phyloP scores from a whole-genome alignment of 2,797 vertebrate species.

The Clarias pachynema region DNA sequence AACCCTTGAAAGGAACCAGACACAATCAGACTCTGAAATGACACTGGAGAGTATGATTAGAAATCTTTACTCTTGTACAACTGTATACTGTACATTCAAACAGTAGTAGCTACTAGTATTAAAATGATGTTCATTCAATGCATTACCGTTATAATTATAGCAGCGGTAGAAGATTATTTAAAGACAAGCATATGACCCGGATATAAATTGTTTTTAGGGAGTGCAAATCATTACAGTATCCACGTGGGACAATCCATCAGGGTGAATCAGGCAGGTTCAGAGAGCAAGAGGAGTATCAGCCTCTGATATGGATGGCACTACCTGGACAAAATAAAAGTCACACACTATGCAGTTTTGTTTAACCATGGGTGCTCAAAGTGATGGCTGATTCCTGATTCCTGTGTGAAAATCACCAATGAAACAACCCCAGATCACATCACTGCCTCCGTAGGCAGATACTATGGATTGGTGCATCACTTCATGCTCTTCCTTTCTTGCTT shows the following conservation, averaged over 20 bases:
- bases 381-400: no score
- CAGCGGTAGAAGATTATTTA: neutral
- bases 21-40: neutral
- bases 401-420: no score
- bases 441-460: no score
- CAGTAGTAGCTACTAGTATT: neutral
- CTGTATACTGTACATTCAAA: neutral
- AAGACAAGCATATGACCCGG: neutral
- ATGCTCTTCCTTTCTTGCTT: no score
- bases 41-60: neutral
- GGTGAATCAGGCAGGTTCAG: neutral
- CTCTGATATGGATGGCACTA: neutral
- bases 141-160: neutral
- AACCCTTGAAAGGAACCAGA: neutral
- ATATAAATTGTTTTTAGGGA: neutral
- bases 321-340: no score
- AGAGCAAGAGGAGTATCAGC: neutral
- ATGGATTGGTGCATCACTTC: no score
- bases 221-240: neutral
- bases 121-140: neutral
- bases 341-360: no score
- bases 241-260: neutral
- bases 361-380: no score
- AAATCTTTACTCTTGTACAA: neutral
- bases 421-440: no score